Percentiles rank a stretch among this genome's conserved stretches.
Evolutionary conservation across 1,140 invertebrate genomes (phyloP).

Genomic region (Leptoteleia sp.): DNA sequence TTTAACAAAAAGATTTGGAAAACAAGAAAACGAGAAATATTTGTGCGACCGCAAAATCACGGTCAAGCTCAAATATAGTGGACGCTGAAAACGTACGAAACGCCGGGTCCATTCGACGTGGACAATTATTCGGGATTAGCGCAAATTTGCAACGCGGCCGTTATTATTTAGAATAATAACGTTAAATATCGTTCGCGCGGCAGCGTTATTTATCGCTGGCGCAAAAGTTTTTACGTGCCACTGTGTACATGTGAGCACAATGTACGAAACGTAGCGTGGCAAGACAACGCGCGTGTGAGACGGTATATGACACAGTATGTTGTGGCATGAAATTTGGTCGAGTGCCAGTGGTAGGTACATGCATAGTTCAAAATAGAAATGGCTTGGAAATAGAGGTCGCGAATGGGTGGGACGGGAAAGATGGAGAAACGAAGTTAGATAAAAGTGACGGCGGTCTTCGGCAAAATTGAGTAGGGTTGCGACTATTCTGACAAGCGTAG

Average conservation of each 20-base stretch:
- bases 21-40: no score
- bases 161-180: slow-evolving; percentile 48
- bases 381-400: slow-evolving; percentile 44
- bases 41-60: no score
- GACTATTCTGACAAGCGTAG: slow-evolving; percentile 52
- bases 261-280: slow-evolving; percentile 55
- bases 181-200: slow-evolving; percentile 40
- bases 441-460: slow-evolving; percentile 56
- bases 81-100: slow-evolving; percentile 12
- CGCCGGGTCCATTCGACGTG: background rate
- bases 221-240: slow-evolving; percentile 29
- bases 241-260: slow-evolving; percentile 40
- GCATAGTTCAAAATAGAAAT: slow-evolving; percentile 65
- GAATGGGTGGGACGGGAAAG: slow-evolving; percentile 40
- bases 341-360: slow-evolving; percentile 54
- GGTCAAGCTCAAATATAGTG: slow-evolving; percentile 4
- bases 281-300: slow-evolving; percentile 60
- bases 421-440: slow-evolving; percentile 45
- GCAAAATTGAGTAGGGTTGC: slow-evolving; percentile 46
- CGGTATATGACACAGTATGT: slow-evolving; percentile 63
- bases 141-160: slow-evolving; percentile 9
- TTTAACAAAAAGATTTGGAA: no score
- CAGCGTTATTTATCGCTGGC: slow-evolving; percentile 33
- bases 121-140: slow-evolving; percentile 41
- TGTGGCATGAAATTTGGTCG: slow-evolving; percentile 65